A percentile compares a stretch with the other conserved stretches of the same genome.
phyloP scores from a whole-genome alignment of 2,888 invertebrate genomes.

The Torymus tubicola region DNA sequence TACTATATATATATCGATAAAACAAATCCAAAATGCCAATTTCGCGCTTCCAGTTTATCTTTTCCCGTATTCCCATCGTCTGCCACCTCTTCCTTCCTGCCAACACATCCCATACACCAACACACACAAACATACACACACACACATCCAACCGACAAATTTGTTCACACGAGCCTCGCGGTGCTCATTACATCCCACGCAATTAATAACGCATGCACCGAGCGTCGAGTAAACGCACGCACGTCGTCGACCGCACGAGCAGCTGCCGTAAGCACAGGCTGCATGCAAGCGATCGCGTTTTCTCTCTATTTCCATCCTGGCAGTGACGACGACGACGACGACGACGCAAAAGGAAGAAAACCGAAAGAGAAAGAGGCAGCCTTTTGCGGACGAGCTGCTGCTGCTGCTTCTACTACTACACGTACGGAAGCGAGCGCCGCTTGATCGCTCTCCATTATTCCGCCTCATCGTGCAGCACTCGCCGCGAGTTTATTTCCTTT shows the following conservation, averaged over 20 bases:
- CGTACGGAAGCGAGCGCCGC: neutral
- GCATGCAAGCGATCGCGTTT: neutral
- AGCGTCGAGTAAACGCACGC: neutral
- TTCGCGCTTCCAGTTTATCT: too few relatives aligned
- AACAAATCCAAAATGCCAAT: too few relatives aligned
- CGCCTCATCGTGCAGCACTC: slow-evolving; percentile 14
- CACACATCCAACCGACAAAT: too few relatives aligned
- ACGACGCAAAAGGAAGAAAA: slow-evolving; percentile 27
- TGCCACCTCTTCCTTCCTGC: too few relatives aligned
- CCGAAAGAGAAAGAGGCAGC: neutral
- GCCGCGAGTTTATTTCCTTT: slow-evolving; percentile 25
- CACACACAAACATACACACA: too few relatives aligned
- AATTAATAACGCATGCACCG: neutral
- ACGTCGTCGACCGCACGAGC: neutral
- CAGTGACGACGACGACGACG: neutral
- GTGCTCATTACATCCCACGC: neutral
- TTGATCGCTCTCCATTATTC: slow-evolving; percentile 37
- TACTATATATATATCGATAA: too few relatives aligned
- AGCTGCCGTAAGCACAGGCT: neutral
- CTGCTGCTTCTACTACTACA: neutral
- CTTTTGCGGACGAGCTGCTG: neutral
- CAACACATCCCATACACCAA: too few relatives aligned
- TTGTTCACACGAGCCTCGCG: neutral
- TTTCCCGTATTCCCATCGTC: too few relatives aligned
- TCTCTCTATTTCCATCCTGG: slow-evolving; percentile 17